Conservation (phyloP, 2,888 invertebrate genomes). For the Caenorhabditis sp. region DNA sequence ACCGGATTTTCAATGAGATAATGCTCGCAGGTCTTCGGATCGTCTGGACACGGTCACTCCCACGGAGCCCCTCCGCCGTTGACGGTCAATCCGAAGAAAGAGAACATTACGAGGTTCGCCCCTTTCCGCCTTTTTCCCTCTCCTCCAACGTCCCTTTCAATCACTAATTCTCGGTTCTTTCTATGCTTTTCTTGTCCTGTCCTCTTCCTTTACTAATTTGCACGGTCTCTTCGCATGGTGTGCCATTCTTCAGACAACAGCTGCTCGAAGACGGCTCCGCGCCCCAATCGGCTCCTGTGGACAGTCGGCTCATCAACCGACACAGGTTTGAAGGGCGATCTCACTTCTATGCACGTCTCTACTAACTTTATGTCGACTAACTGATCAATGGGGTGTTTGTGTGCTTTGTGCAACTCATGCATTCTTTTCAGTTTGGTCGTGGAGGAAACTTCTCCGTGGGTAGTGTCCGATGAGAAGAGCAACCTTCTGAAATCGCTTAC, state of each 20-base stretch:
- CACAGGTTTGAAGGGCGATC: slow-evolving; percentile 25
- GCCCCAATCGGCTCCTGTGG: neutral
- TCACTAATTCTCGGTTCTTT: neutral
- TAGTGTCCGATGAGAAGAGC: slow-evolving; percentile 54
- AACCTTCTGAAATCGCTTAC: slow-evolving; percentile 75
- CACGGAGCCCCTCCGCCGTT: slow-evolving; percentile 20
- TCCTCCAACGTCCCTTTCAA: neutral
- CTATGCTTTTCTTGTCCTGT: neutral
- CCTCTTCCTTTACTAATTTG: slow-evolving; percentile 28
- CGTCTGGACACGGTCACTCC: slow-evolving; percentile 54
- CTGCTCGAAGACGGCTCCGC: slow-evolving; percentile 35
- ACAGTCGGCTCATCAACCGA: neutral
- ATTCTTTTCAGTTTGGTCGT: slow-evolving; percentile 42
- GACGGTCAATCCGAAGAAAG: slow-evolving; percentile 7
- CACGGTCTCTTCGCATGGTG: slow-evolving; percentile 45
- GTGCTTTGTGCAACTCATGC: neutral
- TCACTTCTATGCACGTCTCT: slow-evolving; percentile 26
- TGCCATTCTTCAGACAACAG: slow-evolving; percentile 42
- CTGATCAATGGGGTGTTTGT: neutral
- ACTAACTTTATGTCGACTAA: slow-evolving; percentile 10
- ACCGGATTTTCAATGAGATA: no score
- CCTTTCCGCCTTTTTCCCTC: neutral
- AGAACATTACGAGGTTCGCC: slow-evolving; percentile 38
- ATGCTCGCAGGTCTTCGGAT: slow-evolving; percentile 65
- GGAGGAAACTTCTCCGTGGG: slow-evolving; percentile 50